Percentiles rank a stretch among this genome's conserved stretches.
Conservation (phyloP, 1,140 invertebrate species). For the Parapsyche elsis region DNA sequence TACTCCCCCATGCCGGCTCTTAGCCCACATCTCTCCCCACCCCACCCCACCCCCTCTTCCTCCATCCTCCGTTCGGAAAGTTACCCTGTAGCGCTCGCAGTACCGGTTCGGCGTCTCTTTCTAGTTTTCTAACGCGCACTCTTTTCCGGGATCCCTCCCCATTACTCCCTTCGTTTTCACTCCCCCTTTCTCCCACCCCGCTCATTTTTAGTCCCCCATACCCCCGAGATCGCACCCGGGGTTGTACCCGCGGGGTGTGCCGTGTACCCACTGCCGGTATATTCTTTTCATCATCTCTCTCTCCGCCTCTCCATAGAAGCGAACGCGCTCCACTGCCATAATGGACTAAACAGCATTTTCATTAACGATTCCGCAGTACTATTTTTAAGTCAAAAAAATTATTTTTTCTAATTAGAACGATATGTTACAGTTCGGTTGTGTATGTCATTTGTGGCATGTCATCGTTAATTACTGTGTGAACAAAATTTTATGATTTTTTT, state of each 20-base stretch:
- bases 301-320: constrained; percentile 32
- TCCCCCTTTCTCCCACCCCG: background rate
- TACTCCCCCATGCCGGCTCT: too few relatives aligned
- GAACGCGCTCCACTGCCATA: constrained; percentile 30
- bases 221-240: background rate
- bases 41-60: background rate
- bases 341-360: constrained; percentile 51
- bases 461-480: too few relatives aligned
- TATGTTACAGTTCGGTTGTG: too few relatives aligned
- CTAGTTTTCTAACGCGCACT: constrained; percentile 56
- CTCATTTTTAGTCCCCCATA: background rate
- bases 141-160: constrained; percentile 51
- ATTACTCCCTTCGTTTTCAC: background rate
- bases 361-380: constrained; percentile 36
- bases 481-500: too few relatives aligned
- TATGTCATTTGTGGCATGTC: too few relatives aligned
- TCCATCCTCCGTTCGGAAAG: constrained; percentile 44
- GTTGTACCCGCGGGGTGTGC: constrained; percentile 26
- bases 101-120: constrained; percentile 50
- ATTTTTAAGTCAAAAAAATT: background rate
- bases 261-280: constrained; percentile 41
- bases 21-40: background rate
- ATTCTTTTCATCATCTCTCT: constrained; percentile 57
- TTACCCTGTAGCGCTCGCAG: constrained; percentile 49
- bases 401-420: too few relatives aligned